phyloP scores from a whole-genome alignment of 2,888 invertebrate species.

The Callimorpha dominula region DNA sequence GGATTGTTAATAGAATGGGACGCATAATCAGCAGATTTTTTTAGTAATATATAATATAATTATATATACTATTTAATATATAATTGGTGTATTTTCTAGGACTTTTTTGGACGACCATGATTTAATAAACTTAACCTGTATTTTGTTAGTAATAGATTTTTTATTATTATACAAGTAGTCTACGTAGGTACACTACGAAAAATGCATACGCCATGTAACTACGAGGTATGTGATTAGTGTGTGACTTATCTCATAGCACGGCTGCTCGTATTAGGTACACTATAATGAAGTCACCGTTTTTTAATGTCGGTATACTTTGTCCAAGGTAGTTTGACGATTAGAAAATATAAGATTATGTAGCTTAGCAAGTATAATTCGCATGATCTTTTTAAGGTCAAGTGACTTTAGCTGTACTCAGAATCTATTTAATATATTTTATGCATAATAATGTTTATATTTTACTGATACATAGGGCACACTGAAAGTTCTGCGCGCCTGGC shows the following conservation, averaged over 20 bases:
- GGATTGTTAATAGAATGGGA: neutral
- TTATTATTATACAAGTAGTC: neutral
- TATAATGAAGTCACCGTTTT: slow-evolving; percentile 1
- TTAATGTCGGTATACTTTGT: slow-evolving; percentile 5
- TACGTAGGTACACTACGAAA: neutral
- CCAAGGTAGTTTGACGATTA: neutral
- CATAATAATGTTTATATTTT: too few relatives aligned
- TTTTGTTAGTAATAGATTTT: neutral
- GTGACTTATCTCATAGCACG: neutral
- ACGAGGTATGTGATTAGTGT: neutral
- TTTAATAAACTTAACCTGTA: neutral
- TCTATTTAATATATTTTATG: neutral
- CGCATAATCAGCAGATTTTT: neutral
- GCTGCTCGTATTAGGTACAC: neutral
- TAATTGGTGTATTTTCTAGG: too few relatives aligned
- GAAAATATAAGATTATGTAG: slow-evolving; percentile 2
- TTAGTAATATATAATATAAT: neutral
- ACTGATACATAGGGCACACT: neutral
- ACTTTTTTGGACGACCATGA: too few relatives aligned
- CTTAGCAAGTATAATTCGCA: neutral
- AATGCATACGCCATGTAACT: neutral
- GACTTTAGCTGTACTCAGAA: neutral
- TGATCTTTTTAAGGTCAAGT: neutral
- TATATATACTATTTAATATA: too few relatives aligned
- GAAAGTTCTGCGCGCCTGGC: too few relatives aligned